These are phyloP conservation scores for Drosophila vallismaia DNA, from an alignment of 2,888 invertebrate species.

Conservation along the genomic window DNA sequence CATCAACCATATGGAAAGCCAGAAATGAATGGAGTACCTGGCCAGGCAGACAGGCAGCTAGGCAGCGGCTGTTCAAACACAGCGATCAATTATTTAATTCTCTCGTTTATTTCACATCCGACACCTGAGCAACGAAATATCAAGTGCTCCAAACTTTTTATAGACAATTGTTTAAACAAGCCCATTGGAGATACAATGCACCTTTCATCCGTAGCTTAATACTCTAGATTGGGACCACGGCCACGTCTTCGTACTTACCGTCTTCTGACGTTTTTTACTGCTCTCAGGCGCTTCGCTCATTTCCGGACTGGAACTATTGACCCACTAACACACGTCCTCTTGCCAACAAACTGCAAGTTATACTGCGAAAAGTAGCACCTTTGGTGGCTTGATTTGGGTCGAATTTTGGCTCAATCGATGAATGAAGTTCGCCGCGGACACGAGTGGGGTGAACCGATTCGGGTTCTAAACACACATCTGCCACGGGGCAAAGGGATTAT, in stretches of 20 bases:
- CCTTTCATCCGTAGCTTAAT: neutral
- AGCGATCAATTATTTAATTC: neutral
- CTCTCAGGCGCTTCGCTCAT: slow-evolving; percentile 79
- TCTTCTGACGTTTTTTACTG: slow-evolving; percentile 79
- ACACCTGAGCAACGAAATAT: slow-evolving; percentile 9
- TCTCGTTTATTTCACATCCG: neutral
- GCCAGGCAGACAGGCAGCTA: neutral
- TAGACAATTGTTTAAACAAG: slow-evolving; percentile 66
- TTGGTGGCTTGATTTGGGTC: slow-evolving; percentile 7
- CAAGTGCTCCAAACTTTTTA: slow-evolving; percentile 32
- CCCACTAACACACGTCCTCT: slow-evolving; percentile 44
- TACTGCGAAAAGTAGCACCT: slow-evolving; percentile 50
- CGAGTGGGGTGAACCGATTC: neutral
- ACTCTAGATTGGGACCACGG: slow-evolving; percentile 10
- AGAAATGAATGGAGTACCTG: neutral
- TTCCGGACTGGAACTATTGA: slow-evolving; percentile 23
- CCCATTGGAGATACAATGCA: too few relatives aligned
- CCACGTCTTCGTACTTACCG: slow-evolving; percentile 60
- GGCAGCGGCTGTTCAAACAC: slow-evolving; percentile 21
- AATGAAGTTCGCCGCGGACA: slow-evolving; percentile 49
- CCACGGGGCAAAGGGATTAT: slow-evolving; percentile 10
- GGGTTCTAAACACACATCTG: slow-evolving; percentile 5
- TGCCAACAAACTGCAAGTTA: slow-evolving; percentile 53
- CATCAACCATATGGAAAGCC: slow-evolving; percentile 10
- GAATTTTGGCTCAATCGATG: slow-evolving; percentile 45